phyloP scores from a whole-genome alignment of 2,797 vertebrate genomes.

The Spinus pinus region DNA sequence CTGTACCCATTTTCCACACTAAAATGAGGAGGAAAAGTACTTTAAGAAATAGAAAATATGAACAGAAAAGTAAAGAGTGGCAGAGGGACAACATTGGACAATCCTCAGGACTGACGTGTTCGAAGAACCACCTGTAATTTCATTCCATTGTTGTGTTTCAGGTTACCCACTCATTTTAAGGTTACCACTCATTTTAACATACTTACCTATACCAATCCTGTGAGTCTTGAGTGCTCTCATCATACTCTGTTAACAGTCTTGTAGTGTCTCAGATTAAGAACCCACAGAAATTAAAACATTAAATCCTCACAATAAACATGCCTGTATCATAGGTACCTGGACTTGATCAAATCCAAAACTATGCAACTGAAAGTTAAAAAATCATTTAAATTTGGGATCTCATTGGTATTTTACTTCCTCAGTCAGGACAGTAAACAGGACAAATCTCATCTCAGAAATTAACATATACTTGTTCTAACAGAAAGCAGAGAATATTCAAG shows the following conservation, averaged over 20 bases:
- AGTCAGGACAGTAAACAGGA: background rate
- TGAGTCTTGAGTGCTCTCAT: background rate
- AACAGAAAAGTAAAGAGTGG: background rate
- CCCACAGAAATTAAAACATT: background rate
- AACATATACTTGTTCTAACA: background rate
- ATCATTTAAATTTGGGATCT: background rate
- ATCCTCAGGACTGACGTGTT: background rate
- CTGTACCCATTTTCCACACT: background rate
- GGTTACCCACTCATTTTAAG: background rate
- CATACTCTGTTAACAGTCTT: background rate
- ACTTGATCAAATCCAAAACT: background rate
- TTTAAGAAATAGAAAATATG: background rate
- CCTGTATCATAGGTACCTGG: background rate
- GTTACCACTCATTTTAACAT: background rate
- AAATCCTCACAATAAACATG: background rate
- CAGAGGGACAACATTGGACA: background rate
- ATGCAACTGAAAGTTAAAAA: background rate
- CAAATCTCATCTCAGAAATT: background rate
- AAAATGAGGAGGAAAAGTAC: background rate
- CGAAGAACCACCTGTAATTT: background rate
- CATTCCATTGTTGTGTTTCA: background rate
- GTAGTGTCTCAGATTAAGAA: background rate
- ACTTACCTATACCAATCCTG: background rate
- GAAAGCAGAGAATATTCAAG: background rate
- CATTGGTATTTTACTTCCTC: background rate